A percentile compares a stretch with the other conserved stretches of the same genome.
phyloP scores from a whole-genome alignment of 1,140 invertebrate species.

The Epicauta chinensis region DNA sequence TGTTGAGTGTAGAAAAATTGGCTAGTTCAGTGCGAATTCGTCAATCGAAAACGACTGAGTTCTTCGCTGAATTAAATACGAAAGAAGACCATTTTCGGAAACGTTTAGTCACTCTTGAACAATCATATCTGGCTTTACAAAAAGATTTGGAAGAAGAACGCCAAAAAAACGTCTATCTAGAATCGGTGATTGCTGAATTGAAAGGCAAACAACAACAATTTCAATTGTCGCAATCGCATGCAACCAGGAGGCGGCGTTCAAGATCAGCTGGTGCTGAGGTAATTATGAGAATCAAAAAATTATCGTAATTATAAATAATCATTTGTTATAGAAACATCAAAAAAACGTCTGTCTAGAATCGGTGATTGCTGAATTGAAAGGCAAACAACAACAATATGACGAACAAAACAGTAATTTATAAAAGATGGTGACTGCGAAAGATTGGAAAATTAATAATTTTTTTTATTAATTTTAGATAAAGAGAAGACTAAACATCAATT shows the following conservation, averaged over 20 bases:
- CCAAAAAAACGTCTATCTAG: constrained; percentile 53
- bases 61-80: background rate
- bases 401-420: constrained; percentile 36
- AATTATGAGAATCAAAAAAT: too few relatives aligned
- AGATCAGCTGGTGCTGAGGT: constrained; percentile 16
- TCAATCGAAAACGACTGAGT: constrained; percentile 7
- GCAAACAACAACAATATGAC: constrained; percentile 39
- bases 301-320: background rate
- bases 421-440: constrained; percentile 56
- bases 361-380: constrained; percentile 47
- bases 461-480: constrained; percentile 65
- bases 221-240: too few relatives aligned
- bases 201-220: constrained; percentile 43
- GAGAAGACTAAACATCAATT: constrained; percentile 68
- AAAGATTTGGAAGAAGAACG: constrained; percentile 41
- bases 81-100: constrained; percentile 24
- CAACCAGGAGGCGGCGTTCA: constrained; percentile 6
- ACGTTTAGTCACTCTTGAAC: constrained; percentile 27
- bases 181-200: constrained; percentile 48
- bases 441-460: constrained; percentile 62
- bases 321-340: constrained; percentile 54
- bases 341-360: constrained; percentile 53
- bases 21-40: background rate
- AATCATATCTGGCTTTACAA: constrained; percentile 22
- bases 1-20: constrained; percentile 1